A percentile compares a stretch with the other conserved stretches of the same genome.
phyloP scores from a whole-genome alignment of 2,113 vertebrate genomes.

The Cavia aperea region DNA sequence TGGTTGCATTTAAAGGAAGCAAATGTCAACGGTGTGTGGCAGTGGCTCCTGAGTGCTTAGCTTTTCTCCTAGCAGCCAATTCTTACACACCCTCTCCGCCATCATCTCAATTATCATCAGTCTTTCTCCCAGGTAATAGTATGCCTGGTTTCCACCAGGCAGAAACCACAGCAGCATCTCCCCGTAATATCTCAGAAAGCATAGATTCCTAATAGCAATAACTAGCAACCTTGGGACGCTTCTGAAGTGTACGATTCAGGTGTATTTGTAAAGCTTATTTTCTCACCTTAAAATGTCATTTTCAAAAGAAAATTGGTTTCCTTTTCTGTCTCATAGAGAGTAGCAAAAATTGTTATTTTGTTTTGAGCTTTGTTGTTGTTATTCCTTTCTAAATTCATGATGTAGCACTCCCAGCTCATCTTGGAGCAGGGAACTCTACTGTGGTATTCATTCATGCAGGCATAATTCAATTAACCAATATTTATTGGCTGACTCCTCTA shows the following conservation, averaged over 20 bases:
- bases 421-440: background rate
- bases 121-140: background rate
- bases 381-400: background rate
- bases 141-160: background rate
- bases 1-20: conserved; percentile 53
- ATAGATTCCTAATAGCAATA: background rate
- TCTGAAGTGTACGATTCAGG: background rate
- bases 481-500: background rate
- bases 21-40: conserved; percentile 17
- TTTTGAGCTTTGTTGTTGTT: background rate
- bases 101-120: background rate
- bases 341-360: background rate
- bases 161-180: background rate
- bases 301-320: background rate
- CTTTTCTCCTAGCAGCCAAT: background rate
- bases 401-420: background rate
- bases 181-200: background rate
- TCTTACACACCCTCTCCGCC: background rate
- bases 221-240: background rate
- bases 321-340: background rate
- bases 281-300: background rate
- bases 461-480: background rate
- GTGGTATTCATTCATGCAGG: fast-evolving
- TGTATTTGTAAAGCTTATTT: background rate
- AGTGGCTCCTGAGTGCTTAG: conserved; percentile 6